phyloP scores from a whole-genome alignment of 2,797 vertebrate species.

The Novumbra hubbsi region DNA sequence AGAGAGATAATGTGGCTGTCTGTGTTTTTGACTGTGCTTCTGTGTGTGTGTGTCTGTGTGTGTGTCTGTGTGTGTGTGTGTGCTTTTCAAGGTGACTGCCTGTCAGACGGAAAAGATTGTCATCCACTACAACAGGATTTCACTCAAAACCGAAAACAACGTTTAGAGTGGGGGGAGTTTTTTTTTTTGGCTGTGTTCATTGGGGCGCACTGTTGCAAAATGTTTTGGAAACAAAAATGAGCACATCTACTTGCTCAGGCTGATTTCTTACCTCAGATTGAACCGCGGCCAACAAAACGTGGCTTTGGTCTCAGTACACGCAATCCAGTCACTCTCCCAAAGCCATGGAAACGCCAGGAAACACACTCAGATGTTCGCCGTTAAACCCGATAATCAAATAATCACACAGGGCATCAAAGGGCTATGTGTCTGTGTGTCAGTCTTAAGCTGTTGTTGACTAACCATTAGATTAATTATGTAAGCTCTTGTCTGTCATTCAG shows the following conservation, averaged over 20 bases:
- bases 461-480: slow-evolving; percentile 65
- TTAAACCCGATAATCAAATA: slow-evolving; percentile 23
- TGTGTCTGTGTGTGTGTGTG: neutral
- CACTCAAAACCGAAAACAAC: neutral
- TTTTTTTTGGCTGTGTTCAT: neutral
- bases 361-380: slow-evolving; percentile 52
- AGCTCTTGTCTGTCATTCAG: slow-evolving; percentile 36
- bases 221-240: neutral
- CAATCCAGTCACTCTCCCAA: slow-evolving; percentile 37
- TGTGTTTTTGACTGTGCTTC: neutral
- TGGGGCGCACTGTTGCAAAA: neutral
- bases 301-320: neutral
- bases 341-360: slow-evolving; percentile 38
- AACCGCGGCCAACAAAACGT: neutral
- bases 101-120: too few species aligned
- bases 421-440: slow-evolving; percentile 17
- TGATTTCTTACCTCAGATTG: neutral
- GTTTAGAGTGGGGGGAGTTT: neutral
- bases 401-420: slow-evolving; percentile 69
- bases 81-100: too few species aligned
- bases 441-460: slow-evolving; percentile 62
- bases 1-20: neutral
- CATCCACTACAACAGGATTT: neutral
- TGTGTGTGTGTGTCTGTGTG: neutral
- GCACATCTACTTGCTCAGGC: neutral